A percentile compares a stretch with the other conserved stretches of the same genome.
These are phyloP conservation scores for Terebella lapidaria DNA, from an alignment of 2,888 invertebrate species.

Conservation along the genomic window DNA sequence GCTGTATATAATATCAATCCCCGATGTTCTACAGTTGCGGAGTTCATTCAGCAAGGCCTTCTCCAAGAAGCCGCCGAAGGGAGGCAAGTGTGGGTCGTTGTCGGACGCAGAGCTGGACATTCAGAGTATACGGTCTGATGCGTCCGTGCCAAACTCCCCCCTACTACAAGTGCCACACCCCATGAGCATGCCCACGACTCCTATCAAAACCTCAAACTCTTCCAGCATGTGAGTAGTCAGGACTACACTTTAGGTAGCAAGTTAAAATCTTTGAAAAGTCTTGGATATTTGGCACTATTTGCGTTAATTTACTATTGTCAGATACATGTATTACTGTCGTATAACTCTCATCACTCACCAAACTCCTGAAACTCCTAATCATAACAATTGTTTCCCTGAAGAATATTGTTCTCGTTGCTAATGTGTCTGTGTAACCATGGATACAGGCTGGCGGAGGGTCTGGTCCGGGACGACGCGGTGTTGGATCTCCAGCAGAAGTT, in stretches of 20 bases:
- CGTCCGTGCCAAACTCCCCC: conserved; percentile 59
- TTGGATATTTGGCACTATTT: too few relatives aligned
- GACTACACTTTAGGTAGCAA: neutral
- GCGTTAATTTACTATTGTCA: too few relatives aligned
- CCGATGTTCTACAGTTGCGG: conserved; percentile 66
- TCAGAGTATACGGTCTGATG: conserved; percentile 50
- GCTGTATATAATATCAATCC: too few relatives aligned
- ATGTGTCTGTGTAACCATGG: too few relatives aligned
- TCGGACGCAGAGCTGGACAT: conserved; percentile 58
- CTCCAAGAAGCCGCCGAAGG: conserved; percentile 64
- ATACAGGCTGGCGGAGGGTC: neutral
- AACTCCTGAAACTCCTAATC: too few relatives aligned
- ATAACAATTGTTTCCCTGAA: too few relatives aligned
- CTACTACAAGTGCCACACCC: conserved; percentile 46
- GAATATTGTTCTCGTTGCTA: too few relatives aligned
- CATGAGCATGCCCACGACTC: conserved; percentile 16
- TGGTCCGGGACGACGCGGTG: conserved; percentile 53
- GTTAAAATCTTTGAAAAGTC: neutral
- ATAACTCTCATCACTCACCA: too few relatives aligned
- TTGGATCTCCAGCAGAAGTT: conserved; percentile 85
- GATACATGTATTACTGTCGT: too few relatives aligned
- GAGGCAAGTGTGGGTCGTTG: conserved; percentile 49
- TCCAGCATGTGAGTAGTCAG: conserved; percentile 55
- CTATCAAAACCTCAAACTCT: conserved; percentile 43
- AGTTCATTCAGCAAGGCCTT: conserved; percentile 98